Conservation (phyloP, 2,797 vertebrate genomes). For the Strix occidentalis region DNA sequence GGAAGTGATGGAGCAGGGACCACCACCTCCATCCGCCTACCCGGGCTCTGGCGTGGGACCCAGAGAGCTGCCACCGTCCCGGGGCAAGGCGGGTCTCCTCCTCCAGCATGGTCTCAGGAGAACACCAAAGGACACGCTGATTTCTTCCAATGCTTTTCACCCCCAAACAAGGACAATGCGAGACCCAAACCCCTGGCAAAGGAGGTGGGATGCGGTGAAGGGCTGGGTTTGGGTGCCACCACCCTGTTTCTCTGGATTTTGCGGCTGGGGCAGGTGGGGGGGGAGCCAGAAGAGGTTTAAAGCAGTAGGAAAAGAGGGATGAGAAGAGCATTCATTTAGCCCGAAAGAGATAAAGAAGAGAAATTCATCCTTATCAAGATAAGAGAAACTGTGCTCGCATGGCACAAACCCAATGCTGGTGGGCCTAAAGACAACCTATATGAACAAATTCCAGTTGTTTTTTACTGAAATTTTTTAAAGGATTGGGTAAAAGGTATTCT, state of each 20-base stretch:
- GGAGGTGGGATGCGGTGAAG: fast-evolving
- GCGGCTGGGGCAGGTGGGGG: not conserved
- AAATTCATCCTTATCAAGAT: not conserved
- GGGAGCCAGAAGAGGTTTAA: not conserved
- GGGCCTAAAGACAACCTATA: not conserved
- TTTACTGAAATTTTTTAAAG: not conserved
- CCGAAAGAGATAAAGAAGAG: not conserved
- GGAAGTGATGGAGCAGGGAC: not conserved
- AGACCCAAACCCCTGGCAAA: not conserved
- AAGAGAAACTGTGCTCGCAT: not conserved
- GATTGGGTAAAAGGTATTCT: not conserved
- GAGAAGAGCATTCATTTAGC: not conserved
- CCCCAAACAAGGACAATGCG: not conserved
- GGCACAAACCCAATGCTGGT: not conserved
- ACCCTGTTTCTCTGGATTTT: not conserved
- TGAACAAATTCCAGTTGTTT: not conserved
- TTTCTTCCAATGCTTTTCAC: not conserved
- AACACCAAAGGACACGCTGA: fast-evolving
- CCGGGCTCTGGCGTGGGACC: not conserved
- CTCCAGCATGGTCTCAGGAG: not conserved
- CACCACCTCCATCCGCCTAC: not conserved
- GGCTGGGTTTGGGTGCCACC: not conserved
- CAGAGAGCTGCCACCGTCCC: not conserved
- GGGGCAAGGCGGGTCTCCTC: not conserved
- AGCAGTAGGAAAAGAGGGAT: not conserved